Evolutionary conservation across 1,140 invertebrate genomes (phyloP).

Genomic region (Arctopsyche grandis): DNA sequence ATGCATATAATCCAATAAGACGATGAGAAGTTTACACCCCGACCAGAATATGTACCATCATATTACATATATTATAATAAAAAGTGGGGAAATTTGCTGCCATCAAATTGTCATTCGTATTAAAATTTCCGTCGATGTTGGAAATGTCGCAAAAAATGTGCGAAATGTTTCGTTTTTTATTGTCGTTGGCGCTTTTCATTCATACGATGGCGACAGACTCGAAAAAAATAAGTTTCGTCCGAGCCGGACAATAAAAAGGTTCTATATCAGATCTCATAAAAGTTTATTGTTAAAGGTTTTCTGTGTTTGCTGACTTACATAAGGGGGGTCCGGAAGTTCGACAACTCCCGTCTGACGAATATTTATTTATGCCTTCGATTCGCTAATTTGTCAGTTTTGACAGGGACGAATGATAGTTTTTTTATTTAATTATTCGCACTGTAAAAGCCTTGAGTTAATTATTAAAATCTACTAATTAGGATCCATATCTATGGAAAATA

Average conservation of each 20-base stretch:
- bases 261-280: conserved; percentile 45
- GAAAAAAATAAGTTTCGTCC: conserved; percentile 5
- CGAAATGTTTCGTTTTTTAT: background rate
- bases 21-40: background rate
- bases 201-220: background rate
- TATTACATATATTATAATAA: too few species aligned
- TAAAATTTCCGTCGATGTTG: too few species aligned
- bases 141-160: background rate
- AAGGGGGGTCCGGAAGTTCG: conserved; percentile 45
- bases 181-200: background rate
- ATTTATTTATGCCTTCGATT: conserved; percentile 31
- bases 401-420: background rate
- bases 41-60: background rate
- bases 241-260: conserved; percentile 35
- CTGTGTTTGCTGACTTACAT: conserved; percentile 44
- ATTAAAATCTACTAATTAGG: too few species aligned
- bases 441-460: too few species aligned
- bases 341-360: conserved; percentile 6
- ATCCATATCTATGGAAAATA: too few species aligned
- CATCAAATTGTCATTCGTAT: too few species aligned
- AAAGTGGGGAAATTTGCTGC: too few species aligned
- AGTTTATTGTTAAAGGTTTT: conserved; percentile 46
- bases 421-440: too few species aligned
- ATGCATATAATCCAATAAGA: conserved; percentile 15
- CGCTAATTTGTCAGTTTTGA: conserved; percentile 34